Evolutionary conservation across 2,113 vertebrate species (phyloP).

Genomic region (Amphiprion percula): DNA sequence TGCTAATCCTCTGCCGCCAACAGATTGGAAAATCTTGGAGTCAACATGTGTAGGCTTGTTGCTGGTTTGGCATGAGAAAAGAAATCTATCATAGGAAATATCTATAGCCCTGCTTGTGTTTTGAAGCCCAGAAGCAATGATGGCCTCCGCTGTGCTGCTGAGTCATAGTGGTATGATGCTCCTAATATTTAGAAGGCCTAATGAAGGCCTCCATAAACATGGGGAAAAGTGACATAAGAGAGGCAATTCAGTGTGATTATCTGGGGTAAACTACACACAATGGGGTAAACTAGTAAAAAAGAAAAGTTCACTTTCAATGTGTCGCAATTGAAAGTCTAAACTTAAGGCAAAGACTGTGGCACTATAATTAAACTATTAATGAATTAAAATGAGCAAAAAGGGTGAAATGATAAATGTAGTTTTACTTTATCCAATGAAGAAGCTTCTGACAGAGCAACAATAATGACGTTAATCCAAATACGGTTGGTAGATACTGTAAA

Average conservation of each 20-base stretch:
- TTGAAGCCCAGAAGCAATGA: slow-evolving; percentile 9
- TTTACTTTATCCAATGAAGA: no score
- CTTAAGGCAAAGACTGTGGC: no score
- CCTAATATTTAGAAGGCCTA: slow-evolving; percentile 1
- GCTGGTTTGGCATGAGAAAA: slow-evolving; percentile 43
- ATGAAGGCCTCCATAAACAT: not conserved
- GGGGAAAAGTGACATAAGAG: not conserved
- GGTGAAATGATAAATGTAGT: no score
- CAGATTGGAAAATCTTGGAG: slow-evolving; percentile 29
- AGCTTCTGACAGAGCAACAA: no score
- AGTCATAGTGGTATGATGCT: slow-evolving; percentile 56
- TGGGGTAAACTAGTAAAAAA: no score
- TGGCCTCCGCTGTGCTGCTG: slow-evolving; percentile 57
- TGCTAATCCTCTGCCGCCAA: slow-evolving; percentile 9
- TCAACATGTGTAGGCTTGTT: slow-evolving; percentile 25
- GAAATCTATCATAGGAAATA: slow-evolving; percentile 78
- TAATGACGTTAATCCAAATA: no score
- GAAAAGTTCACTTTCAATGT: no score
- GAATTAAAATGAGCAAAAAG: no score
- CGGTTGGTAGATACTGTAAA: no score
- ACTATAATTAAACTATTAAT: no score
- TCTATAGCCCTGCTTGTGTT: slow-evolving; percentile 62
- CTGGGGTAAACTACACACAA: not conserved
- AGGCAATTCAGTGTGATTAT: not conserved
- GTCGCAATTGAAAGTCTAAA: no score